phyloP scores from a whole-genome alignment of 1,140 invertebrate species.

The Phortica variegata region DNA sequence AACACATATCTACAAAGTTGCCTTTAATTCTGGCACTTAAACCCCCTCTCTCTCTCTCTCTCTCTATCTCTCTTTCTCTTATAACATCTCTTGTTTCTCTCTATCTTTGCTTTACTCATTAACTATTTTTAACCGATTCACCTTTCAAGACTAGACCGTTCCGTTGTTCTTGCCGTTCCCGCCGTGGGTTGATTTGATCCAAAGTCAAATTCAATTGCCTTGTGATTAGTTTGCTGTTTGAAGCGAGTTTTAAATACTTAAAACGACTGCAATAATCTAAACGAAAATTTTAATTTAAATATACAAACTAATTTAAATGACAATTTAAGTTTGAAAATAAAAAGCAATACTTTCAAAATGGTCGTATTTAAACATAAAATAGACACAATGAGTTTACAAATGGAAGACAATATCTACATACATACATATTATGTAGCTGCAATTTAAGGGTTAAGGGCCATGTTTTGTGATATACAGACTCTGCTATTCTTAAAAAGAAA shows the following conservation, averaged over 20 bases:
- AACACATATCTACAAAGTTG: slow-evolving; percentile 5
- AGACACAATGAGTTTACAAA: too few relatives aligned
- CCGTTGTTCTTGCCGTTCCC: slow-evolving; percentile 9
- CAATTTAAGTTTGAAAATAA: slow-evolving; percentile 36
- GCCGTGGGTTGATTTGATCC: background rate
- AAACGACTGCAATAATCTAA: slow-evolving; percentile 19
- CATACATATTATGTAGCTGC: slow-evolving; percentile 1
- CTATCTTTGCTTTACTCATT: too few relatives aligned
- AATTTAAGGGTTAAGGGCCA: background rate
- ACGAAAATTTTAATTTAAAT: slow-evolving; percentile 16
- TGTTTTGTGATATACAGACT: slow-evolving; percentile 5
- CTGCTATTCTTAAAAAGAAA: slow-evolving; percentile 22
- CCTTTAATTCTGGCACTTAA: slow-evolving; percentile 18
- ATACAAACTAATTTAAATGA: slow-evolving; percentile 33
- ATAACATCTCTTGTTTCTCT: slow-evolving; percentile 33
- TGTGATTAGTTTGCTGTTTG: slow-evolving; percentile 43
- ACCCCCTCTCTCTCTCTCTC: slow-evolving; percentile 14
- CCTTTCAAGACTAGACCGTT: slow-evolving; percentile 24
- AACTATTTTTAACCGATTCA: slow-evolving; percentile 22
- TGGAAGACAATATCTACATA: too few relatives aligned
- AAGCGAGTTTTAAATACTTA: background rate
- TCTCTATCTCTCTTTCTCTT: slow-evolving; percentile 22
- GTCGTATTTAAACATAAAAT: background rate
- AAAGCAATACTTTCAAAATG: background rate
- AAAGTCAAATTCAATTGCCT: slow-evolving; percentile 46